phyloP scores from a whole-genome alignment of 2,888 invertebrate genomes.

The Pandemis heparana region DNA sequence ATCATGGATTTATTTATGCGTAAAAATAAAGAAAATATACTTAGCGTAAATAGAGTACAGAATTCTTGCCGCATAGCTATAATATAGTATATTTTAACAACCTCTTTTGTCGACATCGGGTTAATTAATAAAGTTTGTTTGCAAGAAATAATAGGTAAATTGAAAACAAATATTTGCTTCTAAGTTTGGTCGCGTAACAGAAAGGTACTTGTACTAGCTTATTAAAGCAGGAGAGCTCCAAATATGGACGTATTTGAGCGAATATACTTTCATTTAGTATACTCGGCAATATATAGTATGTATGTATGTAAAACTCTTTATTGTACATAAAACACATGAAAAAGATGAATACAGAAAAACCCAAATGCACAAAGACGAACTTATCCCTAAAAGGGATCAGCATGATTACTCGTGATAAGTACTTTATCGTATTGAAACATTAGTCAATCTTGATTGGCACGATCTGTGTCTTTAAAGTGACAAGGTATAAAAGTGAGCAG shows the following conservation, averaged over 20 bases:
- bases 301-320: too few relatives aligned
- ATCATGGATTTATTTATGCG: too few relatives aligned
- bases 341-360: too few relatives aligned
- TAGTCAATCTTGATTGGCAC: not conserved
- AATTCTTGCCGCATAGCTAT: too few relatives aligned
- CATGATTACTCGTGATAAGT: not conserved
- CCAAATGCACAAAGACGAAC: too few relatives aligned
- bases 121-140: not conserved
- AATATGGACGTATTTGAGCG: not conserved
- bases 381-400: too few relatives aligned
- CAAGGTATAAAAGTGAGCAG: not conserved
- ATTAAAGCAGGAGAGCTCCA: not conserved
- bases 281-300: too few relatives aligned
- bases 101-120: not conserved
- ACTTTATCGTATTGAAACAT: not conserved
- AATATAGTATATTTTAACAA: not conserved
- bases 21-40: too few relatives aligned
- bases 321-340: too few relatives aligned
- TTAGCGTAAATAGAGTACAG: too few relatives aligned
- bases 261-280: not conserved
- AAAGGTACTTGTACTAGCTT: not conserved
- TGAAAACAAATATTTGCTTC: not conserved
- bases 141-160: not conserved
- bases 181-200: not conserved
- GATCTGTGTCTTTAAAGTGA: not conserved